Percentiles rank a stretch among this genome's conserved stretches.
Conservation (phyloP, 2,888 invertebrate species). For the Dicycla oo region DNA sequence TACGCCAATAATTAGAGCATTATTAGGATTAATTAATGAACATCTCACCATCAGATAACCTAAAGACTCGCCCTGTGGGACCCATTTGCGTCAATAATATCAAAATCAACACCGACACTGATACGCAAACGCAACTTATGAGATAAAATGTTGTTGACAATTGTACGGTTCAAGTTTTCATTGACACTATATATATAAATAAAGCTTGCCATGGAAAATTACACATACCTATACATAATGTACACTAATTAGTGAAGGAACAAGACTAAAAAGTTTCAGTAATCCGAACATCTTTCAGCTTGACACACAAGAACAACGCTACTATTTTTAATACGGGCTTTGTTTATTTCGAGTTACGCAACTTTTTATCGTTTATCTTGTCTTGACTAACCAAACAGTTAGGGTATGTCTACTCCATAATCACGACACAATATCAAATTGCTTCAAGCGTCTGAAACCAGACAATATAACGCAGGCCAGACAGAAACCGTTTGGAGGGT, state of each 20-base stretch:
- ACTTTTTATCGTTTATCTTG: conserved; percentile 28
- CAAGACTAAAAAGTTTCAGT: not conserved
- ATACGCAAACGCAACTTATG: conserved; percentile 62
- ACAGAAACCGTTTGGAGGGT: conserved; percentile 75
- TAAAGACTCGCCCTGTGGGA: conserved; percentile 73
- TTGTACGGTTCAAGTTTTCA: conserved; percentile 78
- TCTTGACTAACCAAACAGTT: conserved; percentile 26
- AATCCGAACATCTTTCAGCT: not conserved
- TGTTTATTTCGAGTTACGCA: conserved; percentile 41
- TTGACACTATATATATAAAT: conserved; percentile 75
- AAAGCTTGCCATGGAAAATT: conserved; percentile 72
- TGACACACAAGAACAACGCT: not conserved
- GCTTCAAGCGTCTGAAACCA: conserved; percentile 54
- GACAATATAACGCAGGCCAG: conserved; percentile 71
- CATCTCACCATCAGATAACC: conserved; percentile 79
- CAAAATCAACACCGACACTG: conserved; percentile 71
- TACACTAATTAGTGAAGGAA: conserved; percentile 31
- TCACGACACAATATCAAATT: conserved; percentile 56
- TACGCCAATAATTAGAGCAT: conserved; percentile 43
- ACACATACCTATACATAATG: conserved; percentile 49
- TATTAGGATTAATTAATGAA: conserved; percentile 78
- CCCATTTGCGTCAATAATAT: conserved; percentile 82
- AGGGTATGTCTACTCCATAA: conserved; percentile 32
- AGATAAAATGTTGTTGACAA: conserved; percentile 77
- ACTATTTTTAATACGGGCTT: conserved; percentile 15